These are phyloP conservation scores for Phrynosoma blainvillii DNA, from an alignment of 2,113 vertebrate species.

Conservation along the genomic window DNA sequence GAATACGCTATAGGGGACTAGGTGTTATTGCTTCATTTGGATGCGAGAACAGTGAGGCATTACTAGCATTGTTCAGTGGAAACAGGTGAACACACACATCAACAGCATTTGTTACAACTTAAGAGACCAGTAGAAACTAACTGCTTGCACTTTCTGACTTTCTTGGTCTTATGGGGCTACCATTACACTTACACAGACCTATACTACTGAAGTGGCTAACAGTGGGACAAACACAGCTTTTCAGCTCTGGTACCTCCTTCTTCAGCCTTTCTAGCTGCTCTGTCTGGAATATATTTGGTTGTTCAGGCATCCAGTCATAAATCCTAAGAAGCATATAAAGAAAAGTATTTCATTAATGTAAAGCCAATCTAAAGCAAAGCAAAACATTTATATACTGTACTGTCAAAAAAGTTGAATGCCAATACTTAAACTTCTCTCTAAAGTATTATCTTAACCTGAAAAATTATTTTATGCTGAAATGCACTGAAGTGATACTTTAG, in stretches of 20 bases:
- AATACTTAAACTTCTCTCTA: background rate
- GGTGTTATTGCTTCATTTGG: constrained; percentile 78
- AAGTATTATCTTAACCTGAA: background rate
- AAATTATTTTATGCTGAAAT: background rate
- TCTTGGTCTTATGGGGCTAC: constrained; percentile 60
- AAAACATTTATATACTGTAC: background rate
- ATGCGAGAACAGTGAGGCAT: constrained; percentile 61
- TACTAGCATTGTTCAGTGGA: constrained; percentile 50
- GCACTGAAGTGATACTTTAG: background rate
- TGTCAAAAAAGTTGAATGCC: background rate
- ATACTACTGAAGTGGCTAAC: constrained; percentile 79
- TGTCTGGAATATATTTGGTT: constrained; percentile 92
- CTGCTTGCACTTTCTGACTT: constrained; percentile 66
- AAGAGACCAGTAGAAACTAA: constrained; percentile 57
- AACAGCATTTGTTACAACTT: constrained; percentile 37
- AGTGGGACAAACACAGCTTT: constrained; percentile 84
- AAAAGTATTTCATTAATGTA: constrained; percentile 2
- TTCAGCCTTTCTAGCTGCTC: constrained; percentile 90
- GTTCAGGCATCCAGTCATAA: constrained; percentile 88
- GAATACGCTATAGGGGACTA: constrained; percentile 61
- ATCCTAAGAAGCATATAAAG: constrained; percentile 78
- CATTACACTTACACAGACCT: constrained; percentile 67
- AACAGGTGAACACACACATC: constrained; percentile 23
- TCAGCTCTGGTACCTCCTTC: constrained; percentile 86
- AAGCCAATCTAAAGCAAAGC: background rate